Evolutionary conservation across 2,797 vertebrate genomes (phyloP).

Genomic region (Loriculus beryllinus): DNA sequence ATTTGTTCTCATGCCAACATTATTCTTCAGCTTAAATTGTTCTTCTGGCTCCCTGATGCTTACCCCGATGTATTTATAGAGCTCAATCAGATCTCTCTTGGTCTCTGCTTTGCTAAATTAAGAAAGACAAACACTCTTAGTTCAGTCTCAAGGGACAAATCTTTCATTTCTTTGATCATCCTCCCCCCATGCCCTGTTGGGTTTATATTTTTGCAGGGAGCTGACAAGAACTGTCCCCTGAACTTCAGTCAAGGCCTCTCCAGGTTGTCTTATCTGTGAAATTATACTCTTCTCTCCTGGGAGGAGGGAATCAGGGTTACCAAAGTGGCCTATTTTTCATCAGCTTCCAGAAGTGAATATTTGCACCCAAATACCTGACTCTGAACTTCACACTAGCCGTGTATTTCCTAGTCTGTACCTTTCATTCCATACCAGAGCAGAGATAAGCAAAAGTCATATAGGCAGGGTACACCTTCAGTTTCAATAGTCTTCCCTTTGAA

Average conservation of each 20-base stretch:
- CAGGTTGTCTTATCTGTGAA: neutral
- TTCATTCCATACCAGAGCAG: neutral
- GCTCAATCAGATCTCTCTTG: neutral
- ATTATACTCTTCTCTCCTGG: neutral
- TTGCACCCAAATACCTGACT: neutral
- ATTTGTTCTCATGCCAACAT: neutral
- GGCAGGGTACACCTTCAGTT: neutral
- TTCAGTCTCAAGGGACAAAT: neutral
- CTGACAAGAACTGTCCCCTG: neutral
- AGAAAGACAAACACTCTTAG: neutral
- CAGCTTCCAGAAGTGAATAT: neutral
- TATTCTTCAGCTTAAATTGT: neutral
- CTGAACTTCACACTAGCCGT: neutral
- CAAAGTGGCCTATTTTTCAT: neutral
- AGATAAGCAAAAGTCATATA: neutral
- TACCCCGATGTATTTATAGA: neutral
- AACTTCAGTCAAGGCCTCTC: neutral
- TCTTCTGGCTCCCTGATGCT: neutral
- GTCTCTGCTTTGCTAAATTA: neutral
- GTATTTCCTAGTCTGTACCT: neutral
- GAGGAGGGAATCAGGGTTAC: neutral
- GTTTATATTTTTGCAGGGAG: neutral
- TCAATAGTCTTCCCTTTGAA: neutral
- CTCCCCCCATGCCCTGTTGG: neutral
- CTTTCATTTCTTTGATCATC: neutral